Evolutionary conservation across 2,797 vertebrate genomes (phyloP), one percentile per base, ranked within the genome.

Genomic region (Leptoclinus maculatus): DNA sequence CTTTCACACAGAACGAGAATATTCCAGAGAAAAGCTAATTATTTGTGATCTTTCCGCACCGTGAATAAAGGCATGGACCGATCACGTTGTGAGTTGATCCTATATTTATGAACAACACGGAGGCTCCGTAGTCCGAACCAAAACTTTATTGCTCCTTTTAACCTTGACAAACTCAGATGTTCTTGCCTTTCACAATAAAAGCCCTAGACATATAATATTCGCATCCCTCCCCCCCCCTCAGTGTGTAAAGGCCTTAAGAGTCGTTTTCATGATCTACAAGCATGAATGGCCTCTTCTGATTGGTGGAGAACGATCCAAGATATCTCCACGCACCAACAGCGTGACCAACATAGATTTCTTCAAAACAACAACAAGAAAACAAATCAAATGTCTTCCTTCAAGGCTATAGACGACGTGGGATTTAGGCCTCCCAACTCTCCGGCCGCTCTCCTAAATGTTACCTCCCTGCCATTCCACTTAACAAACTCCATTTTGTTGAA

Each of bases 401-500:
- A 57, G 54, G 11, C 17, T 60, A 7, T 8, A 10, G 14, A 43
- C 11, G 8, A 58, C 67, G 34, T n/a, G 16, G 21, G 66, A 41
- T 66, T 56, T 27, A 36, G 58, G 66, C 17, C 34, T 14, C 12
- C 56, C 27, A 41, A 77, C 43, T 69, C 63, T 29, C 17, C 21
- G 6, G 47, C 65, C 71, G 7, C 41, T 64, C 12, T 27, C 27
- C 38, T 73, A 43, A 69, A 71, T 73, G 39, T 70, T 75, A 3
- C 69, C 39, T 39, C 38, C 27, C 87, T 19, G 12, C 54, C 54
- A 54, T 16, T 75, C 79, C 80, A 87, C 87, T 92, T 88, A 86
- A 90, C 88, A 86, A 92, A 89, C 83, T 90, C 87, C 89, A 90
- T 90, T 90, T 91, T 91, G 85, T 88, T 56, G 87, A 80, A 58